These are phyloP conservation scores for Drosophila ustulata DNA, from an alignment of 2,888 invertebrate genomes.

Conservation along the genomic window DNA sequence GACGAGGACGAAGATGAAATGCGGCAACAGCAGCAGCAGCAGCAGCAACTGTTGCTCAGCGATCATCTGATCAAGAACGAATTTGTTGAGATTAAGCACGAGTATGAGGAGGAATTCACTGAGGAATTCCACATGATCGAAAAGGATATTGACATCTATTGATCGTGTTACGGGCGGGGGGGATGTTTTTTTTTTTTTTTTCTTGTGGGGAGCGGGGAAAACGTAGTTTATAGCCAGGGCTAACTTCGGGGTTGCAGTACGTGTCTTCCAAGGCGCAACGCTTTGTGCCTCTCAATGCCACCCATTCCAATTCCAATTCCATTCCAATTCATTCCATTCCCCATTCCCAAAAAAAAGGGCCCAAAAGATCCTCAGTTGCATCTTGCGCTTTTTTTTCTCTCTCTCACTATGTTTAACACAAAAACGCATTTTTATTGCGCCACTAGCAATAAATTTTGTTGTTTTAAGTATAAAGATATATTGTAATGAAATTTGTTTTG, in stretches of 20 bases:
- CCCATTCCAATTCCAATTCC: background rate
- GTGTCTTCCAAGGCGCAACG: slow-evolving; percentile 19
- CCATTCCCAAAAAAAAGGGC: slow-evolving; percentile 1
- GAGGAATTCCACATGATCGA: slow-evolving; percentile 70
- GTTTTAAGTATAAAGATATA: background rate
- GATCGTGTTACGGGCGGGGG: slow-evolving; percentile 5
- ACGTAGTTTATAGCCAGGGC: slow-evolving; percentile 6
- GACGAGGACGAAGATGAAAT: slow-evolving; percentile 54
- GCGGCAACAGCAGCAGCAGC: slow-evolving; percentile 31
- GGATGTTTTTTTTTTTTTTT: no score
- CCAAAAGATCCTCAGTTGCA: slow-evolving; percentile 5
- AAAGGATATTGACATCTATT: slow-evolving; percentile 75
- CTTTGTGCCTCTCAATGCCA: background rate
- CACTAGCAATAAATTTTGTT: slow-evolving; percentile 23
- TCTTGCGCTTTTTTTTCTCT: slow-evolving; percentile 15
- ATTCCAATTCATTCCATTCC: background rate
- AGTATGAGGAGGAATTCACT: slow-evolving; percentile 64
- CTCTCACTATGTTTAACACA: background rate
- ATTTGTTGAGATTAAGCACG: slow-evolving; percentile 63
- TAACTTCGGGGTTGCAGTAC: background rate
- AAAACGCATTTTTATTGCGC: slow-evolving; percentile 27
- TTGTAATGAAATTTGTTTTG: background rate
- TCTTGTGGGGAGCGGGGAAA: background rate
- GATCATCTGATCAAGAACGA: slow-evolving; percentile 62
- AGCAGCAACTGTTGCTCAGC: slow-evolving; percentile 46